Percentiles rank a stretch among this genome's conserved stretches.
Evolutionary conservation across 2,888 invertebrate genomes (phyloP).

Genomic region (Lycophotia porphyrea): DNA sequence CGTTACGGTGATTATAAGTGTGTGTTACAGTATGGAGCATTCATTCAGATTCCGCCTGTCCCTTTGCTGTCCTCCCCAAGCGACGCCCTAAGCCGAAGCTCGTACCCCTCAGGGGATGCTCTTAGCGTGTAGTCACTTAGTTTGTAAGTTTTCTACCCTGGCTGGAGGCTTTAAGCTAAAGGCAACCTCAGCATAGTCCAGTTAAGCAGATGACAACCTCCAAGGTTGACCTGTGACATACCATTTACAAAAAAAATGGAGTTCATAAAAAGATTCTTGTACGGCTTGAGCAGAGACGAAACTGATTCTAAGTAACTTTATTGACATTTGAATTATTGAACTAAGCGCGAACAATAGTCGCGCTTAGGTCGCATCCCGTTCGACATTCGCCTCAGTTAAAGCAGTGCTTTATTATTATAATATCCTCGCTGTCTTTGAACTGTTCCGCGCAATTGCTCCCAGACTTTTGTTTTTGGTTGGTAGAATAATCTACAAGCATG

Average conservation of each 20-base stretch:
- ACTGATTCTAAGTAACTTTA: background rate
- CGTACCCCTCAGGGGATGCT: too few relatives aligned
- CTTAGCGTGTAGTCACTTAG: too few relatives aligned
- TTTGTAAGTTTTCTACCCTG: too few relatives aligned
- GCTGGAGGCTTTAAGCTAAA: too few relatives aligned
- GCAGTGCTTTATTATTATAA: background rate
- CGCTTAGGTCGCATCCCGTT: background rate
- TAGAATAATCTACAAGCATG: background rate
- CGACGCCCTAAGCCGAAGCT: too few relatives aligned
- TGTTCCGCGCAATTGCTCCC: constrained; percentile 1
- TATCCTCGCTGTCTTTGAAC: background rate
- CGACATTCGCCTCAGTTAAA: background rate
- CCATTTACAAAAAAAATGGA: too few relatives aligned
- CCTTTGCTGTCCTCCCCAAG: too few relatives aligned
- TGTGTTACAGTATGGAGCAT: background rate
- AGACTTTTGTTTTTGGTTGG: background rate
- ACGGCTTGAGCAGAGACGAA: background rate
- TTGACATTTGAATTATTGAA: background rate
- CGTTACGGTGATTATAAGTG: background rate
- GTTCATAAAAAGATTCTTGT: background rate
- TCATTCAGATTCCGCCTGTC: too few relatives aligned
- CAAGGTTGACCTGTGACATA: too few relatives aligned
- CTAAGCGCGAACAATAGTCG: background rate
- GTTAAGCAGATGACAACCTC: too few relatives aligned
- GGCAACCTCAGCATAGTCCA: too few relatives aligned